These are phyloP conservation scores for Microtus ochrogaster DNA, from an alignment of 2,113 vertebrate species.

Conservation along the genomic window DNA sequence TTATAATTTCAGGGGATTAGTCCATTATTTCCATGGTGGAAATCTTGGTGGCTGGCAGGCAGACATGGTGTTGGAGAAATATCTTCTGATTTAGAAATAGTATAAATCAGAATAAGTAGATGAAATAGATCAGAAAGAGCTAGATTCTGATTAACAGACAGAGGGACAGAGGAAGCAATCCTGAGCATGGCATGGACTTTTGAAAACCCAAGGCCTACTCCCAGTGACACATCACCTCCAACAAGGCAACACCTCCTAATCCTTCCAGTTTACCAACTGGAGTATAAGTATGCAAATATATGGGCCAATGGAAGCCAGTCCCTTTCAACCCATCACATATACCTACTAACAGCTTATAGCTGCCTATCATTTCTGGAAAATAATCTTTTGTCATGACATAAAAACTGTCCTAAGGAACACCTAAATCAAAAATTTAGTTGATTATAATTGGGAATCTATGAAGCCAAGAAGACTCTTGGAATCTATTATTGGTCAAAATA, in stretches of 20 bases:
- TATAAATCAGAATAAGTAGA: background rate
- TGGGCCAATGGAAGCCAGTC: too few relatives aligned
- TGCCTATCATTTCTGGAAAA: background rate
- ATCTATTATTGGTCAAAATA: conserved; percentile 1
- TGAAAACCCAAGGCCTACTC: background rate
- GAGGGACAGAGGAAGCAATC: background rate
- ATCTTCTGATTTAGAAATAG: background rate
- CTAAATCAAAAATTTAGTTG: background rate
- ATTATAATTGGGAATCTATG: background rate
- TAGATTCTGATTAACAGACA: background rate
- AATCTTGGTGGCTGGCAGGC: background rate
- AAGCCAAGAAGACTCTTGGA: background rate
- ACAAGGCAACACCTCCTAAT: background rate
- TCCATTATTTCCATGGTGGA: background rate
- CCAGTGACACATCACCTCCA: background rate
- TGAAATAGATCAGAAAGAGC: background rate
- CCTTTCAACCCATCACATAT: background rate
- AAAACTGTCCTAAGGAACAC: background rate
- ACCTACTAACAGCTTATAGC: background rate
- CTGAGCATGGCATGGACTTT: background rate
- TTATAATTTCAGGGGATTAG: background rate
- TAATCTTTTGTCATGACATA: background rate
- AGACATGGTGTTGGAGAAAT: background rate
- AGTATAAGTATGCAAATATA: background rate
- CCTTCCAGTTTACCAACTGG: background rate